A percentile compares a stretch with the other conserved stretches of the same genome.
These are phyloP conservation scores for Brachionus asplanchnoidis DNA, from an alignment of 1,140 invertebrate genomes.

Conservation along the genomic window DNA sequence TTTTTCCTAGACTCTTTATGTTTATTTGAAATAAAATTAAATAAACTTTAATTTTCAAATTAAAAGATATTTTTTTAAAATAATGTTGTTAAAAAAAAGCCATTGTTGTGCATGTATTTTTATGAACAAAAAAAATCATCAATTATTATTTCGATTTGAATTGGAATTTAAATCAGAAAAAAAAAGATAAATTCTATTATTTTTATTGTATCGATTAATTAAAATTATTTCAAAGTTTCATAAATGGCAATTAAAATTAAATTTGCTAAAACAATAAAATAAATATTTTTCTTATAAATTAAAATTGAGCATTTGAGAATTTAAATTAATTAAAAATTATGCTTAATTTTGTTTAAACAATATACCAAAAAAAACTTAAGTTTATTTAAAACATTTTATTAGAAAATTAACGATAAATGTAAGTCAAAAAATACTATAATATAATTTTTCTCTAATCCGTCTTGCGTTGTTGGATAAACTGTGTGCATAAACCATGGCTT, in stretches of 20 bases:
- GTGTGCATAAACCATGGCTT: slow-evolving; percentile 7
- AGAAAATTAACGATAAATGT: not conserved
- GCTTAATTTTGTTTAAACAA: not conserved
- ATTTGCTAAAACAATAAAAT: no score
- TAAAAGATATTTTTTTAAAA: not conserved
- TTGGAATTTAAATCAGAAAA: not conserved
- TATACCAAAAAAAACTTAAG: not conserved
- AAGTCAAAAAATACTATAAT: not conserved
- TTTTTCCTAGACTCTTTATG: not conserved
- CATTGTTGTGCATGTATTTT: not conserved
- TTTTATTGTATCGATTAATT: not conserved
- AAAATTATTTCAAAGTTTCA: no score
- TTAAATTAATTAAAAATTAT: not conserved
- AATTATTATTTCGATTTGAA: not conserved
- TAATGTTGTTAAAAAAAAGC: not conserved
- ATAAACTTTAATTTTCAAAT: not conserved
- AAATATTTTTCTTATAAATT: no score
- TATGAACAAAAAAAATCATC: no score
- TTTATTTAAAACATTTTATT: not conserved
- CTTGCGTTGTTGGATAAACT: not conserved
- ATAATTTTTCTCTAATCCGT: not conserved
- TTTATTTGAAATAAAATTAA: not conserved
- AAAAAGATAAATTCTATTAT: not conserved
- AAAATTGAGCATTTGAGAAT: no score
- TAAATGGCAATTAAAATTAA: no score